Percentiles rank a stretch among this genome's conserved stretches.
Conservation (phyloP, 2,888 invertebrate genomes). For the Omphaloscelis lunosa region DNA sequence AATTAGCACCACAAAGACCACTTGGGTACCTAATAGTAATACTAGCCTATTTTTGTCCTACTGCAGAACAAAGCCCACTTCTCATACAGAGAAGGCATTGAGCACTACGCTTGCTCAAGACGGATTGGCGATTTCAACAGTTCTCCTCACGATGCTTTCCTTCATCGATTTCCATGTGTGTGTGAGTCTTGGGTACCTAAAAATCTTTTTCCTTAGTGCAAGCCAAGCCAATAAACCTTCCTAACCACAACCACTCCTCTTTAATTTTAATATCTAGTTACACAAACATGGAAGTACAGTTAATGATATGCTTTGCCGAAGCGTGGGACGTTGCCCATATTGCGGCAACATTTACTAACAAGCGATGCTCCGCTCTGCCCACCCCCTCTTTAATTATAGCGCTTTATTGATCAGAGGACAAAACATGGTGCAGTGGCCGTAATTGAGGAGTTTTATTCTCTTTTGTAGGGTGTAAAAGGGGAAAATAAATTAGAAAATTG, state of each 20-base stretch:
- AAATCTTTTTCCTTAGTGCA: background rate
- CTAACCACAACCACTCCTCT: background rate
- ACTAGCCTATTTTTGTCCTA: no score
- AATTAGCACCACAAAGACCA: no score
- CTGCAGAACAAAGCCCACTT: no score
- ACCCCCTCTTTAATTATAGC: slow-evolving; percentile 56
- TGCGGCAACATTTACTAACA: slow-evolving; percentile 67
- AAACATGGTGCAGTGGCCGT: slow-evolving; percentile 21
- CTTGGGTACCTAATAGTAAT: no score
- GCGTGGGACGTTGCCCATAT: slow-evolving; percentile 63
- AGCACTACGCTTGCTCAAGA: no score
- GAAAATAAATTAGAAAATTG: background rate
- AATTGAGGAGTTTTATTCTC: slow-evolving; percentile 21
- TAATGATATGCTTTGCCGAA: slow-evolving; percentile 29
- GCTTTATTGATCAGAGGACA: slow-evolving; percentile 54
- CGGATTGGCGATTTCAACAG: no score
- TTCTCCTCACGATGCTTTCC: no score
- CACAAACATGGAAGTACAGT: slow-evolving; percentile 43
- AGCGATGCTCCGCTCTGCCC: slow-evolving; percentile 31
- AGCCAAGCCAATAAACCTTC: slow-evolving; percentile 1
- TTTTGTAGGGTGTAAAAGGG: slow-evolving; percentile 12
- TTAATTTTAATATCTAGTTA: slow-evolving; percentile 10
- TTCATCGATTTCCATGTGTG: no score
- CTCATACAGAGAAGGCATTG: no score
- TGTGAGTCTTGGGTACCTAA: background rate